Base-by-base conservation (phyloP, 2,113 vertebrate genomes). In the Gadus macrocephalus region DNA sequence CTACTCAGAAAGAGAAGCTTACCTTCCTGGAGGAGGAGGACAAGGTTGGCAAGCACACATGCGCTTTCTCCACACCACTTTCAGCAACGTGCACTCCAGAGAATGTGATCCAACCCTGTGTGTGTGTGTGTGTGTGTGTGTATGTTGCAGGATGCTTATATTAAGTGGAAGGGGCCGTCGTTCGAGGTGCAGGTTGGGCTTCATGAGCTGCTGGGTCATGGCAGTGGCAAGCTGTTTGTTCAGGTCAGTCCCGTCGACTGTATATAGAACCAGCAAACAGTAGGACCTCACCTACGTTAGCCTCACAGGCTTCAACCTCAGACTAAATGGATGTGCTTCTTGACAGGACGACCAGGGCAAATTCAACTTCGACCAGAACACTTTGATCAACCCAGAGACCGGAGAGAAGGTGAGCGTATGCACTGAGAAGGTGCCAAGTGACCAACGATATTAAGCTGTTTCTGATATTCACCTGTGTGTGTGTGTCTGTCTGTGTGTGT, bases 141-240 rank as follows among this genome's bases (percentile, higher is more conserved):
- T 70, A 15, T 72, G 1, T 22, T n/a, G 5, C 71, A 97, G 95
- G 95, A 97, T 76, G 73, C 93, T 68, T 96, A 94, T 53, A 92
- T 95, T 66, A 93, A 93, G 72, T 95, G 92, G 93, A 96, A 95
- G 60, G 91, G 92, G 1, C 95, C 93, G 0, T 95, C 95, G 4
- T 97, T 97, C 0, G 95, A 96, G 14, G 95, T 97, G 66, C 95
- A 97, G 84, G 95, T 97, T 55, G 95, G 95, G 7, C 92, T 96
- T 8, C 95, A 97, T 0, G 95, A 97, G 77, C 89, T 97, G 66
- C 66, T 96, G 77, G 95, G 95, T 2, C 95, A 97, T 0, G 95
- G 95, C 74, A 97, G 95, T 0, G 95, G 95, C 12, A 97, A 97
- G 75, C 93, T 97, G 61, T 95, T 97, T 31, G 91, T 94, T 16